These are phyloP conservation scores for Tragelaphus scriptus DNA, from an alignment of 2,113 vertebrate species.

Conservation along the genomic window DNA sequence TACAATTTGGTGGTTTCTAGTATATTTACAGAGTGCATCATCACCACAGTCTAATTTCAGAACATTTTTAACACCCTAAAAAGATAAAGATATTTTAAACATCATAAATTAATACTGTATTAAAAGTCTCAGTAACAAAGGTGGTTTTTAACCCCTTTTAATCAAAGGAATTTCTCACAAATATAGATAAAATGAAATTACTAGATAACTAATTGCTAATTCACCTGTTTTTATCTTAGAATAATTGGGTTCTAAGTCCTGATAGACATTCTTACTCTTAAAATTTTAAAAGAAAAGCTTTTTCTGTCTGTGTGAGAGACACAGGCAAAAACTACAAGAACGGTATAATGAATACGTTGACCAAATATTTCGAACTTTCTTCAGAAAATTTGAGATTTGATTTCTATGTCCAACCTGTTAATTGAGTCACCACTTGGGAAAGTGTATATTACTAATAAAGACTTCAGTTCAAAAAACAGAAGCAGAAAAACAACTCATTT, in stretches of 20 bases:
- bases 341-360: not conserved
- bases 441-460: not conserved
- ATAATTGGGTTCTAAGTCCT: not conserved
- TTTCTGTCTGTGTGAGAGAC: not conserved
- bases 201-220: not conserved
- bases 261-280: not conserved
- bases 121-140: not conserved
- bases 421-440: not conserved
- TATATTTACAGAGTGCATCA: not conserved
- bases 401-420: not conserved
- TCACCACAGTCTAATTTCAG: not conserved
- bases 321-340: not conserved
- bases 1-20: not conserved
- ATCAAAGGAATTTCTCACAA: constrained; percentile 7
- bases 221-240: not conserved
- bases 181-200: constrained; percentile 3
- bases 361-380: not conserved
- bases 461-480: not conserved
- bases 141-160: not conserved
- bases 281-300: not conserved
- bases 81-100: constrained; percentile 6
- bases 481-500: not conserved
- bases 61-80: not conserved
- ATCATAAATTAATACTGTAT: not conserved
- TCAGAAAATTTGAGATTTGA: constrained; percentile 25